These are phyloP conservation scores for Drosophila anceps DNA, from an alignment of 2,888 invertebrate genomes.

Conservation along the genomic window DNA sequence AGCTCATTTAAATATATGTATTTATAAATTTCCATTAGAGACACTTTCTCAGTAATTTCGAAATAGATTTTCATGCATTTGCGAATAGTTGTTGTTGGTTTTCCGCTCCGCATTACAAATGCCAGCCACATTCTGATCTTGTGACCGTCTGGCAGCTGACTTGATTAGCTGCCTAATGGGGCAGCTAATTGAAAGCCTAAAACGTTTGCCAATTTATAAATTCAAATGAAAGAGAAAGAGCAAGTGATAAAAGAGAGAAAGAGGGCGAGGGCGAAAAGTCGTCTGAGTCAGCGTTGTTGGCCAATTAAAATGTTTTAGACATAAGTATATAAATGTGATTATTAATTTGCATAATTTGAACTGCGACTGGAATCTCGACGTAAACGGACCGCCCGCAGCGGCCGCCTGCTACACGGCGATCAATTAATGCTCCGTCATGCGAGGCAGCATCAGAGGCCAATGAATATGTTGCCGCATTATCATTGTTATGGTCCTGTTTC, in stretches of 20 bases:
- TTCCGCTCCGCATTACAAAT: slow-evolving; percentile 19
- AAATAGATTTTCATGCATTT: slow-evolving; percentile 41
- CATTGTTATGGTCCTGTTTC: slow-evolving; percentile 75
- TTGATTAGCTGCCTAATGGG: slow-evolving; percentile 52
- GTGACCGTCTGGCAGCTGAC: slow-evolving; percentile 69
- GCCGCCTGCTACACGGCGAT: slow-evolving; percentile 25
- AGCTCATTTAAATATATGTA: slow-evolving; percentile 11
- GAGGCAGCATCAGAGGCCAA: slow-evolving; percentile 36
- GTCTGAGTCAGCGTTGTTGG: slow-evolving; percentile 50
- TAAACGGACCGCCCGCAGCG: slow-evolving; percentile 66
- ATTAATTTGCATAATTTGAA: slow-evolving; percentile 75
- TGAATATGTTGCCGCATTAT: slow-evolving; percentile 75
- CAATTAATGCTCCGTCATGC: slow-evolving; percentile 62
- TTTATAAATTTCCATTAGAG: slow-evolving; percentile 23
- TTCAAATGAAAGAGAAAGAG: slow-evolving; percentile 8
- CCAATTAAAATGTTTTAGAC: slow-evolving; percentile 63
- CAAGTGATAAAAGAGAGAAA: not conserved
- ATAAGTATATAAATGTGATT: slow-evolving; percentile 50
- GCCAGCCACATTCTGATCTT: slow-evolving; percentile 47
- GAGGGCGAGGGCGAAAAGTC: not conserved
- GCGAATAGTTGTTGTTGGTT: slow-evolving; percentile 12
- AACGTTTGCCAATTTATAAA: slow-evolving; percentile 73
- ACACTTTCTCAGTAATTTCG: slow-evolving; percentile 4
- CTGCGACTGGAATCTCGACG: slow-evolving; percentile 23
- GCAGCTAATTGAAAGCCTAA: slow-evolving; percentile 58